phyloP scores from a whole-genome alignment of 2,797 vertebrate genomes.

The Miichthys miiuy region DNA sequence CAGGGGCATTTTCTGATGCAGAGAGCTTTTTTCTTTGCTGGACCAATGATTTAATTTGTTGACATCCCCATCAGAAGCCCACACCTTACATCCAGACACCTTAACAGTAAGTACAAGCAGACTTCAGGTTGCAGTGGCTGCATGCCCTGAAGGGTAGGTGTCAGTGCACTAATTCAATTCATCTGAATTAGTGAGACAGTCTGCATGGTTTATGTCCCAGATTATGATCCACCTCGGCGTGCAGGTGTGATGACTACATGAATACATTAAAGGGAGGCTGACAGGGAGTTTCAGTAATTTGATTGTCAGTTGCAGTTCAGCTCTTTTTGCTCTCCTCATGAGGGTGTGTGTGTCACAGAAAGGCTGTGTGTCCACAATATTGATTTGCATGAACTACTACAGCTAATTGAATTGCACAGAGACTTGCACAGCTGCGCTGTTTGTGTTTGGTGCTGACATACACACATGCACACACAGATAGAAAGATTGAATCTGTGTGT shows the following conservation, averaged over 20 bases:
- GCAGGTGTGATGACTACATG: slow-evolving; percentile 13
- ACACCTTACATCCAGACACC: slow-evolving; percentile 7
- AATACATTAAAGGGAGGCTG: slow-evolving; percentile 23
- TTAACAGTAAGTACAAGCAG: slow-evolving; percentile 25
- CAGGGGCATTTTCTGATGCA: slow-evolving; percentile 7
- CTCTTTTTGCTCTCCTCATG: slow-evolving; percentile 4
- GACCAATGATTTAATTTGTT: slow-evolving; percentile 14
- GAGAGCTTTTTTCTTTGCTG: not conserved
- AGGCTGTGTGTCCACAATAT: slow-evolving; percentile 31
- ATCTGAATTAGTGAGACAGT: slow-evolving; percentile 42
- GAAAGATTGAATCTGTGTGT: not conserved
- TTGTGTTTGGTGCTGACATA: slow-evolving; percentile 14
- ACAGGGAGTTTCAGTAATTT: slow-evolving; percentile 46
- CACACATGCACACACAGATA: not conserved
- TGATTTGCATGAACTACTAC: slow-evolving; percentile 59
- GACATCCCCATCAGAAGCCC: slow-evolving; percentile 15
- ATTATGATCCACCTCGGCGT: slow-evolving; percentile 34
- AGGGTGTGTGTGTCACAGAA: not conserved
- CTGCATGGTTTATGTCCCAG: slow-evolving; percentile 26
- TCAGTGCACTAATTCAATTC: slow-evolving; percentile 45
- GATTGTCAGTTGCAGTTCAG: slow-evolving; percentile 34
- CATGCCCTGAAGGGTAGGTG: slow-evolving; percentile 34
- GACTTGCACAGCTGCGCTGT: slow-evolving; percentile 35
- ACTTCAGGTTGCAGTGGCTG: slow-evolving; percentile 12
- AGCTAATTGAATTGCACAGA: slow-evolving; percentile 60